Evolutionary conservation across 2,888 invertebrate genomes (phyloP).

Genomic region (Choreutis nemorana): DNA sequence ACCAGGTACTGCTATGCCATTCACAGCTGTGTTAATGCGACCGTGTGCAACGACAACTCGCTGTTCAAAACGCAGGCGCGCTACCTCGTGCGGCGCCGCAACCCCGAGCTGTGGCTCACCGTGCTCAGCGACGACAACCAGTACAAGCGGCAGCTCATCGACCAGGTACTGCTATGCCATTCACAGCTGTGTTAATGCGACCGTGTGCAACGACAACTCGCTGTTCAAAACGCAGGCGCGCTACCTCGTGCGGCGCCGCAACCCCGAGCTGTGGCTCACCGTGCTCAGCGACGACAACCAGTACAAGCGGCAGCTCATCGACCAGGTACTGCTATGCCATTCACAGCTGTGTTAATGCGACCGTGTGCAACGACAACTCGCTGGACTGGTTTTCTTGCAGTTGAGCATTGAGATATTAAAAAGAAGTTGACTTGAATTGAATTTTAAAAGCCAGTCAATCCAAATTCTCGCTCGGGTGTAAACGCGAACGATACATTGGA

Average conservation of each 20-base stretch:
- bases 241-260: slow-evolving; percentile 93
- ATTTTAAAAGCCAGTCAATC: no score
- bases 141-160: slow-evolving; percentile 92
- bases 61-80: slow-evolving; percentile 98
- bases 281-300: slow-evolving; percentile 93
- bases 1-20: slow-evolving; percentile 72
- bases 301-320: slow-evolving; percentile 92
- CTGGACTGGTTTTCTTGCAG: no score
- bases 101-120: slow-evolving; percentile 96
- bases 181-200: no score
- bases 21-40: no score
- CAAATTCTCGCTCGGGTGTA: no score
- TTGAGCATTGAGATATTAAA: no score
- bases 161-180: slow-evolving; percentile 72
- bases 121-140: slow-evolving; percentile 93
- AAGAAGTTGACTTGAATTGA: no score
- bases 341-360: no score
- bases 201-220: slow-evolving; percentile 99
- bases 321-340: slow-evolving; percentile 72
- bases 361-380: no score
- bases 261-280: slow-evolving; percentile 96
- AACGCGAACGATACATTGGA: no score
- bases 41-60: slow-evolving; percentile 99
- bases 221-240: slow-evolving; percentile 98
- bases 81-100: slow-evolving; percentile 93